Evolutionary conservation across 2,888 invertebrate genomes (phyloP), one percentile per base, ranked within the genome.

Genomic region (Drosophila sordidapex): DNA sequence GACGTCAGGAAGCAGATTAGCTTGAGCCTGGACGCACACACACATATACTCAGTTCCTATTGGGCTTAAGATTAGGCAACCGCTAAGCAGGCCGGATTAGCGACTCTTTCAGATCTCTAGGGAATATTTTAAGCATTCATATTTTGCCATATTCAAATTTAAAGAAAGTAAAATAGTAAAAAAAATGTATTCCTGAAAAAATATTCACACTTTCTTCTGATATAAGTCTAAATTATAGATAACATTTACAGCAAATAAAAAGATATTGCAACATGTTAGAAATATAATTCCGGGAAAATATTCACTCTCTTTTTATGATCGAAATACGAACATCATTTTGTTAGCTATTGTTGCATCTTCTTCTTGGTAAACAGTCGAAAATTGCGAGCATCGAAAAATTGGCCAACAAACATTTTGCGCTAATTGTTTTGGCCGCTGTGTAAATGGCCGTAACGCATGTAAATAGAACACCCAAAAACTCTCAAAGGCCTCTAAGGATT

Each of bases 61-160:
- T 76, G 67, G 89, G 83, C 73, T 85, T 70, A 81, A 81, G 86
- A 81, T 81, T 81, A 82, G 73, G 70, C 61, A 74, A 81, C 82
- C 87, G 76, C 80, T 74, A 68, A 74, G 68, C 66, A 63, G 58
- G 49, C 36, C 53, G 76, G 81, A 85, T 79, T 88, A 80, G 68
- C 68, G 61, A 46, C 25, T 46, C 46, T 4, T 8, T 25, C 25
- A 8, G 36, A 38, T 21, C 25, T 43, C 13, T 4, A 10, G 15
- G 15, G 18, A n/a, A 57, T 31, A 31, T 15, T 6, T 54, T 15
- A 2, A 15, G 21, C 21, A 21, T 31, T n/a, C 13, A 21, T 21
- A 25, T 31, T 29, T 43, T 21, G 5, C 11, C 25, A 36, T 11
- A 10, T 53, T 36, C 11, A 31, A 21, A 52, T 21, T 4, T 33